Conservation (phyloP, 64 coral and sea anemone genomes). For the Montipora capricornis region DNA sequence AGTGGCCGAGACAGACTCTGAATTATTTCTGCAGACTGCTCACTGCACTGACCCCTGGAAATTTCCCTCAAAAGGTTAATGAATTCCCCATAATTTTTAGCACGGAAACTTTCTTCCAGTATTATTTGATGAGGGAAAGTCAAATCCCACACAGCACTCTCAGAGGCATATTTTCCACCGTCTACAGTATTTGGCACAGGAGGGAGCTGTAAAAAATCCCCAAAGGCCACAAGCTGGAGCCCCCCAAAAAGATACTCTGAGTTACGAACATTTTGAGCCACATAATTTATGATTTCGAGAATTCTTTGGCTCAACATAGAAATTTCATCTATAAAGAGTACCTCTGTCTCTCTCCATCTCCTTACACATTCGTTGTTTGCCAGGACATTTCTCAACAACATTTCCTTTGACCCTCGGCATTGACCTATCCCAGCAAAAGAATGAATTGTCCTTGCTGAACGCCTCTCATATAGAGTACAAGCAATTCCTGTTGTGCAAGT, state of each 20-base stretch:
- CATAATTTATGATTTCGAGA: background rate
- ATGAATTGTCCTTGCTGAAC: background rate
- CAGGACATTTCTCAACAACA: background rate
- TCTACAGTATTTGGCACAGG: slow-evolving; percentile 30
- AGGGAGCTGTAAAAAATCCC: slow-evolving; percentile 29
- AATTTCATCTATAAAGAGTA: slow-evolving; percentile 37
- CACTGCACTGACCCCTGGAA: background rate
- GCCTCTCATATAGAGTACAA: background rate
- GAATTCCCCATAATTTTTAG: slow-evolving; percentile 1
- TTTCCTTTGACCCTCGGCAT: background rate
- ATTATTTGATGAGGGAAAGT: slow-evolving; percentile 36
- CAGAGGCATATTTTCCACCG: slow-evolving; percentile 17
- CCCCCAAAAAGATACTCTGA: slow-evolving; percentile 19
- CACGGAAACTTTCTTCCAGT: slow-evolving; percentile 23
- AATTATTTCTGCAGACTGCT: background rate
- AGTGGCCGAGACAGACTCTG: background rate
- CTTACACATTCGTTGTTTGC: background rate
- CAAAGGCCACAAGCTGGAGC: slow-evolving; percentile 17
- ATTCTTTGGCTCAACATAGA: slow-evolving; percentile 25
- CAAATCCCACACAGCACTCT: background rate
- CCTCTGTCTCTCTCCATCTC: slow-evolving; percentile 30
- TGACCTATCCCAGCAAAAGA: slow-evolving; percentile 47
- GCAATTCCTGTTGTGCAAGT: slow-evolving; percentile 29
- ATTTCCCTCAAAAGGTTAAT: background rate
- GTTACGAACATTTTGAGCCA: background rate